Conservation (phyloP, 1,140 invertebrate species). For the Dryas iulia region DNA sequence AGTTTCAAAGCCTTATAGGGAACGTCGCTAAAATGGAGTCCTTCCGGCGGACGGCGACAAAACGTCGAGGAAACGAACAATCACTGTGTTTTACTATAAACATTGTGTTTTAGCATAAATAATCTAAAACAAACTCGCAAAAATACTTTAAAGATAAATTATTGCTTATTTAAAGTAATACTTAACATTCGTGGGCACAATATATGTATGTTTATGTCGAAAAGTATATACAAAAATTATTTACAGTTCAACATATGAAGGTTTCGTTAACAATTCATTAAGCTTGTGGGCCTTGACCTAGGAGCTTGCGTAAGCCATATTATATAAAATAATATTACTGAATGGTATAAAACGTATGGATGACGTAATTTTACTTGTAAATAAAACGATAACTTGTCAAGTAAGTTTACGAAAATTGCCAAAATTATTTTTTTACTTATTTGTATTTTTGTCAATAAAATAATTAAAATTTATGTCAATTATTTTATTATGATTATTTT, state of each 20-base stretch:
- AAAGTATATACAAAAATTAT: not conserved
- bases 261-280: conserved; percentile 8
- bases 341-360: not conserved
- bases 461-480: too few species aligned
- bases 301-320: conserved; percentile 17
- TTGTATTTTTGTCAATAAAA: not conserved
- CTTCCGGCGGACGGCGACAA: conserved; percentile 57
- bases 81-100: not conserved
- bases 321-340: conserved; percentile 9
- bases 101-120: not conserved
- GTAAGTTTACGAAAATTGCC: not conserved
- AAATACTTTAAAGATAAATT: not conserved
- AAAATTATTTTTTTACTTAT: not conserved
- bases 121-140: not conserved
- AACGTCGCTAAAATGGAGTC: conserved; percentile 45
- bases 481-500: too few species aligned
- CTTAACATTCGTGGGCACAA: not conserved
- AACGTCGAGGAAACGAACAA: conserved; percentile 36
- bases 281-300: conserved; percentile 29
- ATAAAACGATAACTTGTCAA: not conserved
- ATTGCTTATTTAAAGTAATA: not conserved
- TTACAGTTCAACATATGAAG: conserved; percentile 13
- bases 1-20: conserved; percentile 44
- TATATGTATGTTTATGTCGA: not conserved
- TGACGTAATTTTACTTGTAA: not conserved